A percentile compares a stretch with the other conserved stretches of the same genome.
Conservation (phyloP, 2,113 vertebrate species). For the Montifringilla adamsi region DNA sequence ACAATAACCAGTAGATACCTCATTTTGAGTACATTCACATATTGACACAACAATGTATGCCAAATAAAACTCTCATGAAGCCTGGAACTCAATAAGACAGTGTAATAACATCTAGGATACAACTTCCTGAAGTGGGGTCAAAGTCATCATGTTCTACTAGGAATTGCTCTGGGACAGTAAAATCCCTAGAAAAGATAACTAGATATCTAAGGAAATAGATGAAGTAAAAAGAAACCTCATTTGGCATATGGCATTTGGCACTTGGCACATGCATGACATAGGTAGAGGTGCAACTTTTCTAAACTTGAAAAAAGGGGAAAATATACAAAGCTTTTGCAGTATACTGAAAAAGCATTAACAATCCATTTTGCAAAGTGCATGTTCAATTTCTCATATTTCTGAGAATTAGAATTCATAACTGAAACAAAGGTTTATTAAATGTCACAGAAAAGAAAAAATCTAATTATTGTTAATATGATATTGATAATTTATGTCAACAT, state of each 20-base stretch:
- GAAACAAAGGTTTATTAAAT: neutral
- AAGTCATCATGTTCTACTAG: neutral
- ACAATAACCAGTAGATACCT: neutral
- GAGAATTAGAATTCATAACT: neutral
- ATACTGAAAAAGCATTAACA: neutral
- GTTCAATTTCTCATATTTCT: neutral
- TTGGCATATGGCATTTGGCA: neutral
- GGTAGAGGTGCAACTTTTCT: neutral
- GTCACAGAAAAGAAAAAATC: neutral
- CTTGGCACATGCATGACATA: neutral
- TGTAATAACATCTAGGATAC: slow-evolving; percentile 14
- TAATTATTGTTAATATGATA: neutral
- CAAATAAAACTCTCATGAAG: slow-evolving; percentile 37
- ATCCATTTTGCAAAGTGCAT: neutral
- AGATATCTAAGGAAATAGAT: neutral
- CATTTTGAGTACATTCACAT: slow-evolving; percentile 48
- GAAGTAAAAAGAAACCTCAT: neutral
- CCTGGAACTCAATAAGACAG: slow-evolving; percentile 2
- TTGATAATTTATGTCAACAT: neutral
- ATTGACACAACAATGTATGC: neutral
- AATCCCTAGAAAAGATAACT: neutral
- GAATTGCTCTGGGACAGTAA: neutral
- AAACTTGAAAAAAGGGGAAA: neutral
- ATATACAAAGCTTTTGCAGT: neutral
- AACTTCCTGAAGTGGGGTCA: slow-evolving; percentile 12